Conservation (phyloP, 2,888 invertebrate species). For the Eristalis arbustorum region DNA sequence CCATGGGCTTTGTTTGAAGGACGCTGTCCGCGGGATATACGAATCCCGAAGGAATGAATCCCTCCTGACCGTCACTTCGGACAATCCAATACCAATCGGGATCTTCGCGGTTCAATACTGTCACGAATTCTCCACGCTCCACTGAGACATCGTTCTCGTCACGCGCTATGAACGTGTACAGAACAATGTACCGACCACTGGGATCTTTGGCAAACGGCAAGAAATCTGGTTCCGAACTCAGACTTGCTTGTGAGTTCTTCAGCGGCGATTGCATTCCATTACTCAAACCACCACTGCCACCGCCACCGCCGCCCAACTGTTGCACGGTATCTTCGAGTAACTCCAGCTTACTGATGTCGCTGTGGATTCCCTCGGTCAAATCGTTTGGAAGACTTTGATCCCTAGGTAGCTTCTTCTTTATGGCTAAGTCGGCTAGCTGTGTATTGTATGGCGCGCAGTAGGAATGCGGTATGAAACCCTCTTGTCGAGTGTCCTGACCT, state of each 20-base stretch:
- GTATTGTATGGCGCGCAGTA: slow-evolving; percentile 92
- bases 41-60: slow-evolving; percentile 96
- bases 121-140: slow-evolving; percentile 96
- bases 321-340: slow-evolving; percentile 66
- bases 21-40: slow-evolving; percentile 94
- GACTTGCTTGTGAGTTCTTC: slow-evolving; percentile 80
- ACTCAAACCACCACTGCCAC: slow-evolving; percentile 44
- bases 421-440: slow-evolving; percentile 89
- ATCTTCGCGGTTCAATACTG: slow-evolving; percentile 95
- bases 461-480: slow-evolving; percentile 97
- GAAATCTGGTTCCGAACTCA: slow-evolving; percentile 83
- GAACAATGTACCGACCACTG: slow-evolving; percentile 93
- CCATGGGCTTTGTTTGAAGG: slow-evolving; percentile 80
- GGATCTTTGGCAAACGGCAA: slow-evolving; percentile 90
- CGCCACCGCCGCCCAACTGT: slow-evolving; percentile 58
- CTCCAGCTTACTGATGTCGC: slow-evolving; percentile 59
- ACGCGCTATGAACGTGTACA: slow-evolving; percentile 95
- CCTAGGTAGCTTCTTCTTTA: slow-evolving; percentile 93
- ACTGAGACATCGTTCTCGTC: slow-evolving; percentile 97
- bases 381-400: slow-evolving; percentile 83
- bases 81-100: slow-evolving; percentile 99
- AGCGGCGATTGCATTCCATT: slow-evolving; percentile 73
- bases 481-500: slow-evolving; percentile 91
- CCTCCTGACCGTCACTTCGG: slow-evolving; percentile 94
- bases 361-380: slow-evolving; percentile 76